Base-by-base conservation (phyloP, 2,113 vertebrate species). In the Anhinga anhinga region DNA sequence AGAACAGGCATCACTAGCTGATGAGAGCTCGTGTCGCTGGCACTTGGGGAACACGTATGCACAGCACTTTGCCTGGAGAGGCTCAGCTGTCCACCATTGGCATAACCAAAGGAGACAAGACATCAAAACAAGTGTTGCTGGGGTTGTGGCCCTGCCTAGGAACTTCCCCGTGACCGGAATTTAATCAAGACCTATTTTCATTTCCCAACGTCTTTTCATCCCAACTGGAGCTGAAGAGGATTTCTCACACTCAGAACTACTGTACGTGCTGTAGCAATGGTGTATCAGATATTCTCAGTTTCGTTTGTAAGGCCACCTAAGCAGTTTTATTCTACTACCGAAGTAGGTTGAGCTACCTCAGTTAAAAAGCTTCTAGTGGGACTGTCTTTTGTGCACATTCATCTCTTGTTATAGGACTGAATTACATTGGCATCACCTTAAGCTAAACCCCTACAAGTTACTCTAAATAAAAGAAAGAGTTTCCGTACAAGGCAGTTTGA, bases 11-110 rank as follows among this genome's bases (percentile, higher is more conserved):
- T 42, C 7, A 0, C 44, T 15, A 23, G 22, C 40, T 81, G 30
- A 7, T 73, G 40, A 29, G 45, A 84, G 55, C 36, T 62, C 1
- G 0, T 58, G 29, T 7, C 13, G 6, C 42, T 5, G 4, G 45
- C 12, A 7, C 30, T 19, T 0, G 1, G 9, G 9, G 42, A 85
- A 59, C 1, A 3, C 29, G 12, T 25, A 38, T 23, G 26, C 76
- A 53, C 2, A 3, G 36, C 52, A 22, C n/a, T 84, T 63, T 34
- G 40, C 59, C 42, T 40, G 34, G 15, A 14, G 13, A 85, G 47
- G 45, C 38, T 61, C 40, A 67, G 26, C 30, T 69, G 25, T n/a
- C n/a, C 4, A 5, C 63, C 13, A 8, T 23, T 12, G 12, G 23
- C 36, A 19, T 34, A 74, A 74, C 14, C 15, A 49, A 61, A 52